phyloP scores from a whole-genome alignment of 2,797 vertebrate genomes.

The Threskiornis aethiopicus region DNA sequence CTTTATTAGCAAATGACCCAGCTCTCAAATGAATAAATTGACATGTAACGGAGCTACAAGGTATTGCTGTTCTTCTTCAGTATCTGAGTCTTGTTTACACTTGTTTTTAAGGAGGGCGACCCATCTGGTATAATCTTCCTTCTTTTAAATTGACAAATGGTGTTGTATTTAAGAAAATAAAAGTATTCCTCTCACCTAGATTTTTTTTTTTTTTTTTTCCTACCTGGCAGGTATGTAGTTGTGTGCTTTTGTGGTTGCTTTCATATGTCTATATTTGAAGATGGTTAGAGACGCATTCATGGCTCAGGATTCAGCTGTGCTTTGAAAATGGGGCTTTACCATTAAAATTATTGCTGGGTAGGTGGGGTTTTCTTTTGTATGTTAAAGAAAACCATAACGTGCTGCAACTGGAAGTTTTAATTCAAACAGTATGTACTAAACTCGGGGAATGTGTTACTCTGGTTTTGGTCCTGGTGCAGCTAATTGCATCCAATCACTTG shows the following conservation, averaged over 20 bases:
- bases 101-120: not conserved
- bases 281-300: not conserved
- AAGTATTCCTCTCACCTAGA: not conserved
- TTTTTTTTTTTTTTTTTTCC: not conserved
- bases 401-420: not conserved
- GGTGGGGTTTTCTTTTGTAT: not conserved
- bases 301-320: not conserved
- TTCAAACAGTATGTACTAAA: not conserved
- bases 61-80: not conserved
- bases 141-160: not conserved
- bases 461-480: not conserved
- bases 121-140: not conserved
- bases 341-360: not conserved
- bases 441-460: not conserved
- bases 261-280: not conserved
- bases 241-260: not conserved
- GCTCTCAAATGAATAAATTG: not conserved
- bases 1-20: not conserved
- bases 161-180: not conserved
- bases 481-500: not conserved
- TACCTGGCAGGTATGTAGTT: not conserved
- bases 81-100: not conserved
- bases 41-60: not conserved
- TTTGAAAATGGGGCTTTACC: not conserved
- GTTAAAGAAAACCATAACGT: not conserved